Conservation (phyloP, 53 echinoderm and acorn worm genomes). For the Paracentrotus lividus region DNA sequence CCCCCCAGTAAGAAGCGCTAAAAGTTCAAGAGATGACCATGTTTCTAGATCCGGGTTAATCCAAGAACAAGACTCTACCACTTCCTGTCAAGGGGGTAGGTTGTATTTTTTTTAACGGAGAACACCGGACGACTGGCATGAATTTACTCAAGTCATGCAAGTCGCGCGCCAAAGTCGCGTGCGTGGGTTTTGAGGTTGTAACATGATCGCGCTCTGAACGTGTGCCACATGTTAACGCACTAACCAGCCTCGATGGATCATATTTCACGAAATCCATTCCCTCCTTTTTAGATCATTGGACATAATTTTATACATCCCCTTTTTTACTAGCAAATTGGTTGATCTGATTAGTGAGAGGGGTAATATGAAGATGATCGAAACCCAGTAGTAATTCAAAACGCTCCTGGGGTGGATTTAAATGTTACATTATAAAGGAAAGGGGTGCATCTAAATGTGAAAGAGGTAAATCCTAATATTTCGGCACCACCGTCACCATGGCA, state of each 20-base stretch:
- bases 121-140: conserved; percentile 8
- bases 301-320: conserved; percentile 30
- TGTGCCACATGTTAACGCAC: neutral
- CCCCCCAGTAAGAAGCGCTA: neutral
- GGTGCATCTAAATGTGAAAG: neutral
- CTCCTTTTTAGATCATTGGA: neutral
- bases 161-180: neutral
- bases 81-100: conserved; percentile 38
- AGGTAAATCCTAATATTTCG: neutral
- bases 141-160: conserved; percentile 6
- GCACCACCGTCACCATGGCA: neutral
- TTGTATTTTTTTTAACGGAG: neutral
- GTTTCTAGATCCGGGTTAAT: conserved; percentile 52
- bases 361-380: conserved; percentile 36
- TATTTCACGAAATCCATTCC: neutral
- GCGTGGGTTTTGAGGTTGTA: conserved; percentile 46
- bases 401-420: neutral
- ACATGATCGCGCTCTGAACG: neutral
- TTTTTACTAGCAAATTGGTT: neutral
- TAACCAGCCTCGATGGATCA: neutral
- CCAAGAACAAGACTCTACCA: conserved; percentile 41
- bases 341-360: neutral
- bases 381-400: neutral
- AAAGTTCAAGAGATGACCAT: conserved; percentile 5
- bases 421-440: neutral